These are phyloP conservation scores for Epinephelus lanceolatus DNA, from an alignment of 2,113 vertebrate genomes.

Conservation along the genomic window DNA sequence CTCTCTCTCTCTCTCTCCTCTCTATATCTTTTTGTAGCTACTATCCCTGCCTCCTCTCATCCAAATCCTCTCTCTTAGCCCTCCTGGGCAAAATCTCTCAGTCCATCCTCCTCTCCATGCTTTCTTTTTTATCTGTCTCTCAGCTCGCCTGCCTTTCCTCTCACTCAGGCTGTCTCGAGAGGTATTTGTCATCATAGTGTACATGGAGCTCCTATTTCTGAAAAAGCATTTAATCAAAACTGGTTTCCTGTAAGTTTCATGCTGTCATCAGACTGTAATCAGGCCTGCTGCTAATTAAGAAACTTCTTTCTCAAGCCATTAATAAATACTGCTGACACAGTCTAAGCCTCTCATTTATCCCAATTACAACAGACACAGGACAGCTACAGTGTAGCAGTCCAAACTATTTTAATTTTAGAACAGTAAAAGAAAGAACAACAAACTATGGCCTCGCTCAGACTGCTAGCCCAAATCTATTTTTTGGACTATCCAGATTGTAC, in stretches of 20 bases:
- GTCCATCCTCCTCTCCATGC: constrained; percentile 22
- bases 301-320: constrained; percentile 12
- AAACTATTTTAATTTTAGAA: constrained; percentile 7
- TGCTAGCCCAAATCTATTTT: too few species aligned
- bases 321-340: constrained; percentile 7
- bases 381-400: not conserved
- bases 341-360: not conserved
- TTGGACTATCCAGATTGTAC: too few species aligned
- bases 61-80: constrained; percentile 53
- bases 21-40: constrained; percentile 25
- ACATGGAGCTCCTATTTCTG: constrained; percentile 11
- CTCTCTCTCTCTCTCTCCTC: constrained; percentile 7
- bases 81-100: constrained; percentile 29
- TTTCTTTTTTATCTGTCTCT: constrained; percentile 32
- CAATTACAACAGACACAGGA: not conserved
- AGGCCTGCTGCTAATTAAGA: constrained; percentile 19
- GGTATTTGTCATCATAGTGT: constrained; percentile 53
- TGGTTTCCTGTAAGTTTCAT: constrained; percentile 21
- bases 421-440: not conserved
- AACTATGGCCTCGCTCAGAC: too few species aligned
- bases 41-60: constrained; percentile 36
- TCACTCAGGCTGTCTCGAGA: constrained; percentile 55
- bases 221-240: not conserved
- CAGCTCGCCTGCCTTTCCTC: constrained; percentile 49
- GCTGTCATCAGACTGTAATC: constrained; percentile 10